Base-by-base conservation (phyloP, 2,888 invertebrate genomes). In the Sarcophaga variegata region DNA sequence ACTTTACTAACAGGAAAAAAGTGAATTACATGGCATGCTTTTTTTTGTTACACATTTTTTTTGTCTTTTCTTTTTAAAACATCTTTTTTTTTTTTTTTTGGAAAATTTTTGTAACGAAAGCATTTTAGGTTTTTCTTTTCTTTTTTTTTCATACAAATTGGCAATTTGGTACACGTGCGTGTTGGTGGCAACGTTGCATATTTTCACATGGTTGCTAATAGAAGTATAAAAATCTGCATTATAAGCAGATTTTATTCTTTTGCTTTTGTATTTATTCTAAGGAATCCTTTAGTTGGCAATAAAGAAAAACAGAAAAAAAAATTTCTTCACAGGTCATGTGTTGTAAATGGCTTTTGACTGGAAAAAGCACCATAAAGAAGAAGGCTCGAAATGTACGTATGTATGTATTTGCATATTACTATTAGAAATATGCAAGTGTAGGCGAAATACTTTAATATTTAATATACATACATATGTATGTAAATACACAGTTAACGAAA, bases 271-370 rank as follows among this genome's bases (percentile, higher is more conserved):
- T 37, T 37, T 8, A 8, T 37, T 37, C 37, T 37, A 37, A 37
- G 37, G 37, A 10, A 37, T 37, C 37, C 37, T 37, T 37, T 37
- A 37, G 37, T 37, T 37, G 37, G 37, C 37, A 37, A 22, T 22
- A 22, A 22, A 22, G 22, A 22, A 37, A 4, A 37, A 37, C 8
- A 4, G 3, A 37, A 37, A 37, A 37, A 37, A 11, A 67, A n/a
- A 66, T 66, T 67, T 67, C 66, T 45, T 67, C 66, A 67, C 45
- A 67, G 66, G 66, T 67, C 66, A 67, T 67, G 66, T 45, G 20
- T 11, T 45, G 37, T 67, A 67, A 67, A 67, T 45, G 37, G 66
- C 45, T 67, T 45, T 45, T 45, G 5, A 67, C 45, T 67, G 37
- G n/a, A 37, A 37, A 37, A 37, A 37, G 1, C 8, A 37, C 37